Percentiles rank a stretch among this genome's conserved stretches.
phyloP scores from a whole-genome alignment of 2,888 invertebrate genomes.

The Rhogogaster chlorosoma region DNA sequence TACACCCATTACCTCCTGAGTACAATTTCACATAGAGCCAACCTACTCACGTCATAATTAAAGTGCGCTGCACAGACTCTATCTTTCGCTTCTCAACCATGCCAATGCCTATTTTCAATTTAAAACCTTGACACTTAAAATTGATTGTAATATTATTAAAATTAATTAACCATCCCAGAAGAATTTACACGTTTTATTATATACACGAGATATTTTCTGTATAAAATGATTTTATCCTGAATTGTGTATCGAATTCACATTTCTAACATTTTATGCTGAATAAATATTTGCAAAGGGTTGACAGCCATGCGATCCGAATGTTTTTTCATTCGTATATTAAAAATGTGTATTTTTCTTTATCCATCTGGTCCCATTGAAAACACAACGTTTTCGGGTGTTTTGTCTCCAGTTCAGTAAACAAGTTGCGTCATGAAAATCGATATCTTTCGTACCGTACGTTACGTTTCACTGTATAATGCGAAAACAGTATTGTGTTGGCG shows the following conservation, averaged over 20 bases:
- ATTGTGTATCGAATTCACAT: not conserved
- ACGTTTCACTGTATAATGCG: not conserved
- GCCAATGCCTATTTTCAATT: not conserved
- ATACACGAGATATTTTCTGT: not conserved
- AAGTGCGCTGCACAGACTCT: conserved; percentile 26
- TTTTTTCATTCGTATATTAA: not conserved
- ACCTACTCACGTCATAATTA: conserved; percentile 39
- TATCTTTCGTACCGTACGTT: not conserved
- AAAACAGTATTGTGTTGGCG: not conserved
- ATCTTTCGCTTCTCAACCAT: not conserved
- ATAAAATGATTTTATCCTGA: not conserved
- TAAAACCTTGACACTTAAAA: not conserved
- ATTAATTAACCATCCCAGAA: not conserved
- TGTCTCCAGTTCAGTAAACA: not conserved
- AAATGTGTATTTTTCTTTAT: not conserved
- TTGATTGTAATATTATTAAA: not conserved
- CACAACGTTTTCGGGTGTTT: not conserved
- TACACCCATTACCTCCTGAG: conserved; percentile 25
- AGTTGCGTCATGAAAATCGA: not conserved
- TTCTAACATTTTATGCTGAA: not conserved
- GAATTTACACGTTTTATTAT: not conserved
- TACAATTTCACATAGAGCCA: conserved; percentile 34
- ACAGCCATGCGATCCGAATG: not conserved
- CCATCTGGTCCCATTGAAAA: not conserved
- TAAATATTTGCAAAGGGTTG: not conserved